Percentiles rank a stretch among this genome's conserved stretches.
phyloP scores from a whole-genome alignment of 1,140 invertebrate species.

The Pseudomyrmex sp. region DNA sequence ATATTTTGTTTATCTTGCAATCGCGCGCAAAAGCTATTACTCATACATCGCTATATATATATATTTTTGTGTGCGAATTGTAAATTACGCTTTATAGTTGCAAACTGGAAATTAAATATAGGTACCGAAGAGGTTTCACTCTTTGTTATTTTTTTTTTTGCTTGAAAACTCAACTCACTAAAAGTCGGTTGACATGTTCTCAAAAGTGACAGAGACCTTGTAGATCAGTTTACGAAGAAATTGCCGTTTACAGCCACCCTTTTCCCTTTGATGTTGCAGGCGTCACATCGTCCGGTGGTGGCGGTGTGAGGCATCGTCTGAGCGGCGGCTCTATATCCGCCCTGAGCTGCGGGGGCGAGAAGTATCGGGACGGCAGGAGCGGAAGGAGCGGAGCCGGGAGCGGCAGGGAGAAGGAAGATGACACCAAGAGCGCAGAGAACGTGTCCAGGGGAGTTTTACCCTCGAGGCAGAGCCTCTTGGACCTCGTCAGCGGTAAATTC shows the following conservation, averaged over 20 bases:
- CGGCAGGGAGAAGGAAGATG: conserved; percentile 77
- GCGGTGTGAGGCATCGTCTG: conserved; percentile 84
- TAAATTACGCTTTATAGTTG: too few species aligned
- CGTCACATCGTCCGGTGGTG: conserved; percentile 84
- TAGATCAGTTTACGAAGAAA: neutral
- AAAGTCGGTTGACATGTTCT: too few species aligned
- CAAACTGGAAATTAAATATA: too few species aligned
- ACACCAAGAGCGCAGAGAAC: conserved; percentile 82
- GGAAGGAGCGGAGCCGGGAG: conserved; percentile 76
- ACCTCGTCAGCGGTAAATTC: conserved; percentile 83
- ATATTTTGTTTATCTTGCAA: too few species aligned
- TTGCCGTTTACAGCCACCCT: neutral
- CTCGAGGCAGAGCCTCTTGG: conserved; percentile 83
- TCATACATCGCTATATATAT: too few species aligned
- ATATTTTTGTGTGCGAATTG: too few species aligned
- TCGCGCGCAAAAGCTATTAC: too few species aligned
- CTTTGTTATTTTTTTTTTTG: too few species aligned
- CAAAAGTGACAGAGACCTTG: neutral
- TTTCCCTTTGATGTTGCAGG: conserved; percentile 80
- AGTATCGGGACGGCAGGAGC: conserved; percentile 82
- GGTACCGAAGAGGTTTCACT: too few species aligned
- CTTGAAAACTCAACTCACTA: too few species aligned
- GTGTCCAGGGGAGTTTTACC: conserved; percentile 77
- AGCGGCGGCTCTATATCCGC: conserved; percentile 80
- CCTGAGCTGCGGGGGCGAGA: conserved; percentile 79